Base-by-base conservation (phyloP, 2,888 invertebrate species). In the Xylocampa areola region DNA sequence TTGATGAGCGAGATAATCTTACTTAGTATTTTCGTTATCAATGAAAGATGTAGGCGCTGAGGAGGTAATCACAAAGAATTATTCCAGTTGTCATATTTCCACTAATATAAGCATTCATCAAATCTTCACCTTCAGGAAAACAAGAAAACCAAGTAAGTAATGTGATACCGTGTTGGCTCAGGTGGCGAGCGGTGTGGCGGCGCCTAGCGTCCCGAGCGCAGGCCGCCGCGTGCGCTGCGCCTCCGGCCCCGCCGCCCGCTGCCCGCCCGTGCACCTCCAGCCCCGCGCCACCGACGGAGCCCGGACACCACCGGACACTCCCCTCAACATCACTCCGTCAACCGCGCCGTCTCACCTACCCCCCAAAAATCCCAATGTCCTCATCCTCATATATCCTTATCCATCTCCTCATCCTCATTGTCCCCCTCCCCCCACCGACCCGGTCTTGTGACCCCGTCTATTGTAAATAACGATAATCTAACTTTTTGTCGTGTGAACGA, bases 401-500 rank as follows among this genome's bases (percentile, higher is more conserved):
- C 61, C 68, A 17, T 66, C 68, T 63, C 66, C 72, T 69, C 61
- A 36, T 61, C 61, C 68, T 70, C 73, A 61, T 62, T 68, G 59
- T 57, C 54, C 69, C 71, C 72, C 64, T 61, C 70, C 68, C 74
- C 69, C 74, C 79, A 70, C 76, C 68, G 61, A 76, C 77, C 76
- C 75, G 73, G 70, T 68, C 79, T 76, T 54, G 68, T 79, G 78
- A 76, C 81, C 84, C 84, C 84, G 81, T 90, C 92, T 92, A 89
- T 92, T 94, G 94, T 94, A 94, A 92, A 94, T 94, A 94, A 89
- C 87, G 84, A 89, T 91, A 89, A 88, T 88, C 90, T 86, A n/a
- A 90, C 90, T 90, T 93, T 92, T 93, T 92, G 91, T 93, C 93
- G 92, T 93, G 89, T 93, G 88, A 92, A 92, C 93, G 89, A 93